Percentiles rank a stretch among this genome's conserved stretches.
These are phyloP conservation scores for Xestia c-nigrum DNA, from an alignment of 2,888 invertebrate species.

Conservation along the genomic window DNA sequence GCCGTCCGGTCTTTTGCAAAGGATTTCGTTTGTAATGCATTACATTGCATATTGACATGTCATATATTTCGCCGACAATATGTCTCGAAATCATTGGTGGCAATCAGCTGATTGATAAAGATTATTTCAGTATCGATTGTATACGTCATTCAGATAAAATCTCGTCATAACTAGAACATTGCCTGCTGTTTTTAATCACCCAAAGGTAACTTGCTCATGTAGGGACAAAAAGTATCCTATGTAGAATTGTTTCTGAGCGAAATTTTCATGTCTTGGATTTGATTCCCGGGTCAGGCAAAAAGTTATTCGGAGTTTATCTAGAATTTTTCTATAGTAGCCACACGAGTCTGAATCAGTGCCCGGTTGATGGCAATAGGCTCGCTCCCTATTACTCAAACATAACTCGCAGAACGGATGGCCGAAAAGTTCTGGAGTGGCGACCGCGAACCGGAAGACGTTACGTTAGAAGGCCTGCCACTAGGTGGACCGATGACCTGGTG, in stretches of 20 bases:
- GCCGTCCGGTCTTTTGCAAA: not conserved
- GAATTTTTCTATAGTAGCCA: no score
- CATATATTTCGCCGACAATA: constrained; percentile 10
- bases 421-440: no score
- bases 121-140: constrained; percentile 11
- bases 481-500: no score
- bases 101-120: constrained; percentile 40
- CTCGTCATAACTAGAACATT: not conserved
- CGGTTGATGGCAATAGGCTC: no score
- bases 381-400: no score
- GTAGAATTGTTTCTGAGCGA: not conserved
- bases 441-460: no score
- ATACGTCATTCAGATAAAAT: constrained; percentile 41
- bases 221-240: not conserved
- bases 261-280: not conserved
- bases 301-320: no score
- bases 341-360: no score
- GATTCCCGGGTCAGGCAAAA: no score
- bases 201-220: not conserved
- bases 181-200: not conserved
- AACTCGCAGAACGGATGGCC: no score
- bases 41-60: constrained; percentile 13
- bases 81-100: constrained; percentile 8
- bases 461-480: no score
- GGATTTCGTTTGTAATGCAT: constrained; percentile 7